These are phyloP conservation scores for Ahaetulla prasina DNA, from an alignment of 2,113 vertebrate species.

Conservation along the genomic window DNA sequence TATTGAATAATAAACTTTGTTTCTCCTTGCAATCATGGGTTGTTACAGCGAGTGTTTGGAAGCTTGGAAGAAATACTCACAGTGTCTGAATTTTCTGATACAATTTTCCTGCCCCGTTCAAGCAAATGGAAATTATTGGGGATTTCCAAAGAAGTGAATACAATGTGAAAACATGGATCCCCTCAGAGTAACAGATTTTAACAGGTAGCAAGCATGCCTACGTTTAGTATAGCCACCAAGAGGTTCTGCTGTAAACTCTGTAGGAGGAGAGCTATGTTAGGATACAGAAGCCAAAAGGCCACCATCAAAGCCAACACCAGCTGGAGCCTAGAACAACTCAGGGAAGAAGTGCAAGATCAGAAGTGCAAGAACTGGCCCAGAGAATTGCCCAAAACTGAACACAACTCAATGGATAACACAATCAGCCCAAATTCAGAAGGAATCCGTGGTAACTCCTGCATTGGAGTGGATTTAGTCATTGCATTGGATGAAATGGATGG, in stretches of 20 bases:
- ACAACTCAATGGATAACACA: too few species aligned
- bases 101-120: not conserved
- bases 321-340: too few species aligned
- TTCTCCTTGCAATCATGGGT: not conserved
- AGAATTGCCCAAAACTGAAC: too few species aligned
- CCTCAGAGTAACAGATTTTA: not conserved
- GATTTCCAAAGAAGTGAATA: not conserved
- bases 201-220: not conserved
- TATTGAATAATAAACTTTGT: not conserved
- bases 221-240: not conserved
- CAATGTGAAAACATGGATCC: not conserved
- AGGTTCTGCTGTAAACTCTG: not conserved
- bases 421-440: not conserved
- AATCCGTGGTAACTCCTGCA: not conserved
- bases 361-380: too few species aligned
- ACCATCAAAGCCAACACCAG: too few species aligned
- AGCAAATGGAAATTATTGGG: not conserved
- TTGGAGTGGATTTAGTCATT: not conserved
- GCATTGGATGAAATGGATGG: not conserved
- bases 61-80: not conserved
- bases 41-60: not conserved
- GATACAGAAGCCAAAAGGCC: not conserved
- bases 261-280: not conserved
- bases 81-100: not conserved
- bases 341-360: too few species aligned